Conservation (phyloP, 2,797 vertebrate species). For the Enoplosus armatus region DNA sequence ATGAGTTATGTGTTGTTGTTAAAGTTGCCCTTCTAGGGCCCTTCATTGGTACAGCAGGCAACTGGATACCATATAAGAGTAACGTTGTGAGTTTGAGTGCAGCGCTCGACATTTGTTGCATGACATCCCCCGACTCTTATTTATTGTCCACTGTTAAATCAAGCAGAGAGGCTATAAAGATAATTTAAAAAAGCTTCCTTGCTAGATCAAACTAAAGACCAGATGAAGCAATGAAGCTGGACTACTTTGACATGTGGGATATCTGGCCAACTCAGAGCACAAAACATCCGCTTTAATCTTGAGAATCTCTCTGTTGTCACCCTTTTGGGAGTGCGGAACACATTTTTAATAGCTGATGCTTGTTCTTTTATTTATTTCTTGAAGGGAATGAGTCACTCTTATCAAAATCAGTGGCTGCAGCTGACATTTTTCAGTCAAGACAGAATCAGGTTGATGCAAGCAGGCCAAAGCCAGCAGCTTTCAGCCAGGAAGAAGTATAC, state of each 20-base stretch:
- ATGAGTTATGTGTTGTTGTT: slow-evolving; percentile 55
- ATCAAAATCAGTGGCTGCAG: slow-evolving; percentile 36
- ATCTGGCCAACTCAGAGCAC: slow-evolving; percentile 23
- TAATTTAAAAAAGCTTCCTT: slow-evolving; percentile 50
- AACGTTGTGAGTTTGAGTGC: slow-evolving; percentile 41
- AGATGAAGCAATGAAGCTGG: slow-evolving; percentile 60
- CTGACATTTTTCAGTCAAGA: slow-evolving; percentile 66
- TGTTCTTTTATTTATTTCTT: slow-evolving; percentile 41
- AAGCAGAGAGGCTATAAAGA: slow-evolving; percentile 50
- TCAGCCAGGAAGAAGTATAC: slow-evolving; percentile 58
- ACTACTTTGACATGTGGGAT: slow-evolving; percentile 40
- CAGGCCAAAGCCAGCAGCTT: slow-evolving; percentile 54
- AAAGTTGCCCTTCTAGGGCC: slow-evolving; percentile 46
- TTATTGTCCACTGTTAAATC: slow-evolving; percentile 64
- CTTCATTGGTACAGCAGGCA: slow-evolving; percentile 36
- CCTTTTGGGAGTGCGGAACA: slow-evolving; percentile 16
- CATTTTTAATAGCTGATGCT: slow-evolving; percentile 30
- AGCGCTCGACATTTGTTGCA: slow-evolving; percentile 53
- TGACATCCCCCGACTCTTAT: slow-evolving; percentile 49
- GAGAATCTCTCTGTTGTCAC: slow-evolving; percentile 29
- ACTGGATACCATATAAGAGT: slow-evolving; percentile 48
- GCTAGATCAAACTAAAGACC: slow-evolving; percentile 53
- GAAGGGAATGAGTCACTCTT: slow-evolving; percentile 42
- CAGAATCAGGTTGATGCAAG: slow-evolving; percentile 53
- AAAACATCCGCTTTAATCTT: slow-evolving; percentile 42